These are phyloP conservation scores for Bombus affinis DNA, from an alignment of 1,140 invertebrate species.

Conservation along the genomic window DNA sequence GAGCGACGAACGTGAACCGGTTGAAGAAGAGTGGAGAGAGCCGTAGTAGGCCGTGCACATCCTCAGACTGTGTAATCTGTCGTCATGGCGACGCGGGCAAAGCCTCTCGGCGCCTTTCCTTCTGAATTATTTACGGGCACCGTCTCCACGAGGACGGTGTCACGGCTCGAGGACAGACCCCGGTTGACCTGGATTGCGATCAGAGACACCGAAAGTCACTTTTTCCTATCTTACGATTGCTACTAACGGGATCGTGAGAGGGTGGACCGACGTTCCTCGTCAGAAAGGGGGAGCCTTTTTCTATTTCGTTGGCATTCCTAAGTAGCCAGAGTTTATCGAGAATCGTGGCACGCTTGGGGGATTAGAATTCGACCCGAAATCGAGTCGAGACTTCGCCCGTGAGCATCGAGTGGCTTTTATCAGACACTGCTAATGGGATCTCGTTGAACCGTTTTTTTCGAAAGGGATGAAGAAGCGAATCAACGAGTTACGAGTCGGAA, in stretches of 20 bases:
- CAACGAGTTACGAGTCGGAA: neutral
- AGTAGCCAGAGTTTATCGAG: slow-evolving; percentile 3
- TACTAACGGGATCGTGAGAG: slow-evolving; percentile 30
- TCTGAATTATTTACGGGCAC: slow-evolving; percentile 72
- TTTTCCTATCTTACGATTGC: slow-evolving; percentile 42
- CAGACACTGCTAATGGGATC: slow-evolving; percentile 3
- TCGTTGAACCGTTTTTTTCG: neutral
- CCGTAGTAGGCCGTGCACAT: slow-evolving; percentile 62
- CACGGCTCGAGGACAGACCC: slow-evolving; percentile 57
- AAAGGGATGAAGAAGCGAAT: neutral
- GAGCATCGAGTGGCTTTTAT: neutral
- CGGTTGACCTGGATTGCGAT: slow-evolving; percentile 69
- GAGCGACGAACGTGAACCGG: slow-evolving; percentile 26
- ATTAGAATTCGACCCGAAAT: slow-evolving; percentile 2
- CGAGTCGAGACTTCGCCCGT: neutral
- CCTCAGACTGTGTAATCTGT: slow-evolving; percentile 70
- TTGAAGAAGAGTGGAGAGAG: slow-evolving; percentile 10
- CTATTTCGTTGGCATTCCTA: slow-evolving; percentile 35
- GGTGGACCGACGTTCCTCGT: neutral
- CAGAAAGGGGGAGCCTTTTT: slow-evolving; percentile 25
- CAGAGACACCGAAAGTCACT: slow-evolving; percentile 63
- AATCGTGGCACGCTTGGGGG: neutral
- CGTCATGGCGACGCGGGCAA: slow-evolving; percentile 67
- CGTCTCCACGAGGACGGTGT: slow-evolving; percentile 63
- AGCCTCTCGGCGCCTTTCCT: slow-evolving; percentile 65